Percentiles rank a stretch among this genome's conserved stretches.
Conservation (phyloP, 2,113 vertebrate species). For the Syrrhaptes paradoxus region DNA sequence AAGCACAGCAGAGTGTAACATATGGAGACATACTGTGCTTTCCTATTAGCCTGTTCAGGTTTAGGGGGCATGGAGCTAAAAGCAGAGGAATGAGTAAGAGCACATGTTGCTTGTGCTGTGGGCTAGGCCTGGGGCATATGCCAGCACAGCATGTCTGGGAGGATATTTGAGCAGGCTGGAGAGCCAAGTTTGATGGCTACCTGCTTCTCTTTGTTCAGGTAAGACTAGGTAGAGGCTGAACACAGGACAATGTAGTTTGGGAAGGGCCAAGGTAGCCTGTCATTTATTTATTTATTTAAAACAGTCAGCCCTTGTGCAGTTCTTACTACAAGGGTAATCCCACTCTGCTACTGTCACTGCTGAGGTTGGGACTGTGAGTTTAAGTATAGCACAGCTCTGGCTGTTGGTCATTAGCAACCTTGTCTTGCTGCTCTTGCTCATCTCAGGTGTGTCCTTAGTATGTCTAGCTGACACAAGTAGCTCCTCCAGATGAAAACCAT, state of each 20-base stretch:
- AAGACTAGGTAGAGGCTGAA: neutral
- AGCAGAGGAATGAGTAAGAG: neutral
- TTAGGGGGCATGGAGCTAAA: neutral
- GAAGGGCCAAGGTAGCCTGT: neutral
- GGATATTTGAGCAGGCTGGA: neutral
- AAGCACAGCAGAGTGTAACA: neutral
- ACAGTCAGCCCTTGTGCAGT: neutral
- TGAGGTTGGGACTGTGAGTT: neutral
- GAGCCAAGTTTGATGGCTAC: neutral
- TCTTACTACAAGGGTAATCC: neutral
- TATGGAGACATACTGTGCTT: neutral
- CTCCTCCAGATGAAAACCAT: too few relatives aligned
- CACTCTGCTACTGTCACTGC: neutral
- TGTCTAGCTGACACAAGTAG: too few relatives aligned
- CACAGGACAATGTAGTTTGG: neutral
- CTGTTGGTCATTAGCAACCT: neutral
- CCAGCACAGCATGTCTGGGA: rapidly evolving
- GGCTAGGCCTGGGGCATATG: neutral
- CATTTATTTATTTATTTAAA: neutral
- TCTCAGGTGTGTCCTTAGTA: neutral
- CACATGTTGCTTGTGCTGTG: neutral
- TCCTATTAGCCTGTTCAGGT: neutral
- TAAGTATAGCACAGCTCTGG: neutral
- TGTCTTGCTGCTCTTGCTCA: neutral
- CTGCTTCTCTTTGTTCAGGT: neutral